phyloP scores from a whole-genome alignment of 2,113 vertebrate species.

The Cryptoleucopteryx plumbea region DNA sequence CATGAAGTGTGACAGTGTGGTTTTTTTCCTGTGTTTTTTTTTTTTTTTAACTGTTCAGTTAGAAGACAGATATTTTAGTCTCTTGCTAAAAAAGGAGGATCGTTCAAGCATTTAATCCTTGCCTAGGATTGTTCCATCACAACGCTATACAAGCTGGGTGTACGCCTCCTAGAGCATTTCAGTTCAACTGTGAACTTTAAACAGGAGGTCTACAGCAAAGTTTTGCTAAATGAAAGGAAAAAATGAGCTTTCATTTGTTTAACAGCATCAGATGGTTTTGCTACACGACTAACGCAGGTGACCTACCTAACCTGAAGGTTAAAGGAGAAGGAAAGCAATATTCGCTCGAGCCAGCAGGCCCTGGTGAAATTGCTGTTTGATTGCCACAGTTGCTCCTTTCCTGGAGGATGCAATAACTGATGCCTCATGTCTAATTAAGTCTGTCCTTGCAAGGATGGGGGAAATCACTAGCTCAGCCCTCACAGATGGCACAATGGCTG shows the following conservation, averaged over 20 bases:
- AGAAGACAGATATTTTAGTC: neutral
- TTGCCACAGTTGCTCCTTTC: neutral
- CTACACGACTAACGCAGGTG: neutral
- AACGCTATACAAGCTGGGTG: neutral
- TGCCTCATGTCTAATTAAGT: constrained; percentile 2
- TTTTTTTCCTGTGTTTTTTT: neutral
- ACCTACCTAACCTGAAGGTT: neutral
- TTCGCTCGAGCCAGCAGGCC: neutral
- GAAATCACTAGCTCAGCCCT: neutral
- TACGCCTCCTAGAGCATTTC: neutral
- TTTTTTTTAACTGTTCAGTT: neutral
- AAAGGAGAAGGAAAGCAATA: neutral
- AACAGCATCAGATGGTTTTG: neutral
- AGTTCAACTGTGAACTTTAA: neutral
- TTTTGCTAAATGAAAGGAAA: neutral
- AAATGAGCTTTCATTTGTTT: neutral
- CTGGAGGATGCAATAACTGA: neutral
- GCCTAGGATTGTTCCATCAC: neutral
- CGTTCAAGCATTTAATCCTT: neutral
- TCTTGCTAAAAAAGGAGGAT: neutral
- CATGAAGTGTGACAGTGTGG: neutral
- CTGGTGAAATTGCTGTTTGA: neutral
- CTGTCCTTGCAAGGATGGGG: neutral
- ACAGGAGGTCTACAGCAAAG: neutral
- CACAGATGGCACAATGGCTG: constrained; percentile 20